These are phyloP conservation scores for Gnathonemus longibarbis DNA, from an alignment of 2,113 vertebrate genomes.

Conservation along the genomic window DNA sequence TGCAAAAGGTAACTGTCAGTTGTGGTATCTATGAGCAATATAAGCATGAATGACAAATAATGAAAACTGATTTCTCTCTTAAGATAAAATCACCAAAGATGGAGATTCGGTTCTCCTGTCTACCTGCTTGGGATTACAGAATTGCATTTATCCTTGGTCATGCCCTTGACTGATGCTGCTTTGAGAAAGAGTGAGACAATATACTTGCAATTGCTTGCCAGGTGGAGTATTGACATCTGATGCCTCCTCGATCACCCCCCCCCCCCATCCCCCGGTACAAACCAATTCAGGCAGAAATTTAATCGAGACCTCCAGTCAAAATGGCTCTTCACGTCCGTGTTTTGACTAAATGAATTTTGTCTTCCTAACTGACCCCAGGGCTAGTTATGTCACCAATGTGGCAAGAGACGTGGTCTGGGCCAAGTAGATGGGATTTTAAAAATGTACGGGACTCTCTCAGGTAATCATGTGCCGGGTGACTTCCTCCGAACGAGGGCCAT, in stretches of 20 bases:
- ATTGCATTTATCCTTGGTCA: not conserved
- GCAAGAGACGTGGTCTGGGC: constrained; percentile 32
- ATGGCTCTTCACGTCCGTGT: not conserved
- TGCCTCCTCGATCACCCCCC: not conserved
- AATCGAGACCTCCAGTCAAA: not conserved
- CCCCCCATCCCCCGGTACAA: not conserved
- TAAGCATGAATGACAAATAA: not conserved
- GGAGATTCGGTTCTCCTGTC: not conserved
- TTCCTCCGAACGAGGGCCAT: constrained; percentile 50
- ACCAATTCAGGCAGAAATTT: not conserved
- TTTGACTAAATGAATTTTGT: constrained; percentile 13
- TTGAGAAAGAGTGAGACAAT: not conserved
- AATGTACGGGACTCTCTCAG: constrained; percentile 47
- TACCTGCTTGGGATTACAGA: not conserved
- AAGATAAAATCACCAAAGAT: not conserved
- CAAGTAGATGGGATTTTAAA: constrained; percentile 60
- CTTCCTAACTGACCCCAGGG: constrained; percentile 32
- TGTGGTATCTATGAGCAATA: not conserved
- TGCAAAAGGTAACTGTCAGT: not conserved
- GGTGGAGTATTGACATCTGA: not conserved
- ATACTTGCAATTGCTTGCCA: not conserved
- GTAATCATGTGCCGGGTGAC: constrained; percentile 46
- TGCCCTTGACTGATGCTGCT: not conserved
- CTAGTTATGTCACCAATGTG: constrained; percentile 39
- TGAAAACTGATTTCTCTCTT: not conserved